These are phyloP conservation scores for Isaurus tuberculatus DNA, from an alignment of 92 coral and sea anemone species.

Conservation along the genomic window DNA sequence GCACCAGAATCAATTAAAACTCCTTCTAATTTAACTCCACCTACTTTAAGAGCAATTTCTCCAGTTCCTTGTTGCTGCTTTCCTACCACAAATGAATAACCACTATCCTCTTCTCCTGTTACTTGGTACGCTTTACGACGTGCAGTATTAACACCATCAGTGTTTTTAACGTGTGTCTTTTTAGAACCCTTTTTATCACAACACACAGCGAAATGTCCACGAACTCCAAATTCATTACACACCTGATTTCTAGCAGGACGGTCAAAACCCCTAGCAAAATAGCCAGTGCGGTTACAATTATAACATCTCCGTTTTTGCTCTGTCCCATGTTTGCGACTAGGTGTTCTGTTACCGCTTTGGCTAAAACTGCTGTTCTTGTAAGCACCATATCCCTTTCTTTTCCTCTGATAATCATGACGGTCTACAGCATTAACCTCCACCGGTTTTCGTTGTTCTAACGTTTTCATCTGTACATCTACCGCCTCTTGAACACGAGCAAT, in stretches of 20 bases:
- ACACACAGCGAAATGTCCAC: slow-evolving; percentile 48
- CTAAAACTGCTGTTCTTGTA: background rate
- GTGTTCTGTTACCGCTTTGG: background rate
- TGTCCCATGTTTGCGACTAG: background rate
- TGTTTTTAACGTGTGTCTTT: background rate
- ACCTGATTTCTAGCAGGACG: slow-evolving; percentile 50
- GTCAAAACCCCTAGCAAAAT: slow-evolving; percentile 47
- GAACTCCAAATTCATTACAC: slow-evolving; percentile 37
- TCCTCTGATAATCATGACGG: background rate
- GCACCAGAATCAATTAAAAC: slow-evolving; percentile 46
- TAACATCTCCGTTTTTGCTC: slow-evolving; percentile 1
- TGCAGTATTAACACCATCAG: background rate
- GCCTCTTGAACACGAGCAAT: slow-evolving; percentile 65
- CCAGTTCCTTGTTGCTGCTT: slow-evolving; percentile 27
- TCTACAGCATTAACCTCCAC: slow-evolving; percentile 2
- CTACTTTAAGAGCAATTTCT: slow-evolving; percentile 32
- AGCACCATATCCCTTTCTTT: background rate
- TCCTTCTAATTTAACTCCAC: slow-evolving; percentile 25
- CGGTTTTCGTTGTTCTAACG: slow-evolving; percentile 24
- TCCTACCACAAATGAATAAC: slow-evolving; percentile 52
- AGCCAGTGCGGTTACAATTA: slow-evolving; percentile 48
- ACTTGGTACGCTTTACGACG: slow-evolving; percentile 24
- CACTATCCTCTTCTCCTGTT: background rate
- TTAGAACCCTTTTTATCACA: slow-evolving; percentile 22
- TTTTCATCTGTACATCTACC: slow-evolving; percentile 50